Evolutionary conservation across 2,888 invertebrate species (phyloP).

Genomic region (Callimorpha dominula): DNA sequence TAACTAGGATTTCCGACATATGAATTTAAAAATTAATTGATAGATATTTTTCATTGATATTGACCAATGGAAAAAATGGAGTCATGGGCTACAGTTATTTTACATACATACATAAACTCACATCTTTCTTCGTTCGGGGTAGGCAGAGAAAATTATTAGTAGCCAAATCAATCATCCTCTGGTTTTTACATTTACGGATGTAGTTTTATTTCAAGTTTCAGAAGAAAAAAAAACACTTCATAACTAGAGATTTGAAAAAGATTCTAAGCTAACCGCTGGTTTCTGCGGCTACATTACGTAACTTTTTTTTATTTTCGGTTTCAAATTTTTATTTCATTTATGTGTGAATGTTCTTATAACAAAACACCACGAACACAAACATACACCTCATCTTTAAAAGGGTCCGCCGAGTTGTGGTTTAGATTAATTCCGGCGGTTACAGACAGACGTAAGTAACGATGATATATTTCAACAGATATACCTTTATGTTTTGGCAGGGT

Average conservation of each 20-base stretch:
- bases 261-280: neutral
- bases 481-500: neutral
- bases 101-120: too few species aligned
- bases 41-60: too few species aligned
- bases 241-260: neutral
- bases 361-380: neutral
- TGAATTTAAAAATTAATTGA: too few species aligned
- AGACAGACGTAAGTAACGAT: neutral
- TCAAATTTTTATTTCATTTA: neutral
- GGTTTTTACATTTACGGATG: neutral
- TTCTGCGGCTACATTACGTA: neutral
- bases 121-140: too few species aligned
- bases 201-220: neutral
- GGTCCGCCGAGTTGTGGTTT: neutral
- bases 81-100: too few species aligned
- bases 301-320: neutral
- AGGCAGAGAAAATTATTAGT: too few species aligned
- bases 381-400: neutral
- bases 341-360: neutral
- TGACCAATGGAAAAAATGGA: too few species aligned
- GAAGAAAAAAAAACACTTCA: neutral
- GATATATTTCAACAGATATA: neutral
- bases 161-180: neutral
- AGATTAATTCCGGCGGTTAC: neutral
- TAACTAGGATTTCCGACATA: too few species aligned